phyloP scores from a whole-genome alignment of 2,888 invertebrate species.

The Cantharis flavilabris region DNA sequence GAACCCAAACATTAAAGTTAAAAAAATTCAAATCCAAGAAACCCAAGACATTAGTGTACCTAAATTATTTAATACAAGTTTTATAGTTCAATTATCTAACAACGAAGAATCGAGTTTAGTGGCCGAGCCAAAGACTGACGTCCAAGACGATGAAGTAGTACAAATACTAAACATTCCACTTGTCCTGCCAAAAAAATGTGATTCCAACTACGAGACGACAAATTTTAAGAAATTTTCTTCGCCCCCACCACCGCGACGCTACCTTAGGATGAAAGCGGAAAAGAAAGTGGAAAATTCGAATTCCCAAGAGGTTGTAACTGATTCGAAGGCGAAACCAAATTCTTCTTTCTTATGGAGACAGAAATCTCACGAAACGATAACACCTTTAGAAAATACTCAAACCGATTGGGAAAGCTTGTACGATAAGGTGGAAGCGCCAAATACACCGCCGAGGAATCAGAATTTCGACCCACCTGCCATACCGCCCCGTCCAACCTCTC shows the following conservation, averaged over 20 bases:
- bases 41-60: constrained; percentile 31
- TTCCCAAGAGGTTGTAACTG: not conserved
- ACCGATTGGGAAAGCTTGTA: constrained; percentile 37
- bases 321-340: constrained; percentile 60
- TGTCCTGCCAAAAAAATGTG: constrained; percentile 44
- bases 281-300: not conserved
- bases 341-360: constrained; percentile 69
- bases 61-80: not conserved
- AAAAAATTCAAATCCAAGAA: constrained; percentile 52
- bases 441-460: not conserved
- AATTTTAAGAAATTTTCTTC: constrained; percentile 35
- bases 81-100: constrained; percentile 32
- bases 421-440: constrained; percentile 38
- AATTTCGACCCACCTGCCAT: constrained; percentile 13
- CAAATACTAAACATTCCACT: constrained; percentile 47
- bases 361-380: constrained; percentile 45
- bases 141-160: constrained; percentile 42
- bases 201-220: constrained; percentile 47
- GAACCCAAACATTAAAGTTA: constrained; percentile 60
- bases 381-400: not conserved
- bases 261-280: not conserved
- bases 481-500: constrained; percentile 19
- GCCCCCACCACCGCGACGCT: not conserved
- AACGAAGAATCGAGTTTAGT: constrained; percentile 7
- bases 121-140: constrained; percentile 24